A percentile compares a stretch with the other conserved stretches of the same genome.
Conservation (phyloP, 2,113 vertebrate species). For the Corythornis cristatus region DNA sequence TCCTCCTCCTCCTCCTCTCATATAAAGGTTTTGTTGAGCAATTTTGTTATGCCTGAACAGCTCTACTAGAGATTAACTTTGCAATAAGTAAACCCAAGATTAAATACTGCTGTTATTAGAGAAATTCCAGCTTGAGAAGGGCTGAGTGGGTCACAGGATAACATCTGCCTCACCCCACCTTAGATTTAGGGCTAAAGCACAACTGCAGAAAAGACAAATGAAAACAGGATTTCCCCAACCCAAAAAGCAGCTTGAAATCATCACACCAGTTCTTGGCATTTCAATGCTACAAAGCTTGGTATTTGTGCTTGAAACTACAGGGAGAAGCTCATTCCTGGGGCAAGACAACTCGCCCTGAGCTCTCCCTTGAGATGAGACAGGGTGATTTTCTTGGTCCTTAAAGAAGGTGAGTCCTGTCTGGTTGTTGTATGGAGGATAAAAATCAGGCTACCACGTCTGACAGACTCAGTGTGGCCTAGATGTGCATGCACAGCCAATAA, state of each 20-base stretch:
- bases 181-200: neutral
- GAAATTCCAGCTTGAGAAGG: neutral
- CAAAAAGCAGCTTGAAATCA: neutral
- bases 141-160: neutral
- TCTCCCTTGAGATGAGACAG: neutral
- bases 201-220: neutral
- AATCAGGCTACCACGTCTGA: neutral
- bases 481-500: neutral
- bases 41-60: neutral
- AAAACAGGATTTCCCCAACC: neutral
- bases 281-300: neutral
- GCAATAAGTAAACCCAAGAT: neutral
- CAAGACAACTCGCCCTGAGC: neutral
- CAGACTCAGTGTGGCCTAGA: neutral
- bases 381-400: neutral
- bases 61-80: neutral
- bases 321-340: neutral
- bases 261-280: slow-evolving; percentile 17
- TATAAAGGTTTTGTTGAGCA: slow-evolving; percentile 14
- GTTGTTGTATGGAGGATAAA: neutral
- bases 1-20: neutral
- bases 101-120: neutral
- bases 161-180: neutral
- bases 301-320: neutral
- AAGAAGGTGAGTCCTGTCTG: neutral